These are phyloP conservation scores for Artibeus lituratus DNA, from an alignment of 2,797 vertebrate genomes.

Conservation along the genomic window DNA sequence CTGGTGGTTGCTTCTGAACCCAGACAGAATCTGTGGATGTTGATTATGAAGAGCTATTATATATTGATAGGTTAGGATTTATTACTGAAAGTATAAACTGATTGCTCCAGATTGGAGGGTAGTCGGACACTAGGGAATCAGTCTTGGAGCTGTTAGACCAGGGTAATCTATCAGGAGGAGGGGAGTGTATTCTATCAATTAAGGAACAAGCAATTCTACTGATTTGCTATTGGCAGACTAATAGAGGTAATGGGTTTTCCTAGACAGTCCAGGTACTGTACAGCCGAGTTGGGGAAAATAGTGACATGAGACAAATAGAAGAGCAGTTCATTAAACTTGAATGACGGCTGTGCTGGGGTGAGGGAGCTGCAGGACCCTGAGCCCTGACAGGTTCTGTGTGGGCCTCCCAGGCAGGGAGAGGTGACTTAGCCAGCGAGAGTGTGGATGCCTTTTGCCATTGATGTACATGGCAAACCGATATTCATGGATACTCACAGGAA, in stretches of 20 bases:
- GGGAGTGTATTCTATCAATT: constrained; percentile 85
- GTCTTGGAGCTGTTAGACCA: constrained; percentile 81
- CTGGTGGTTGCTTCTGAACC: constrained; percentile 71
- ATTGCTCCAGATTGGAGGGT: constrained; percentile 77
- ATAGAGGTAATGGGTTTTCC: constrained; percentile 87
- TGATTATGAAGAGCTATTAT: constrained; percentile 81
- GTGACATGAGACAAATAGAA: constrained; percentile 80
- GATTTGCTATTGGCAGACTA: constrained; percentile 86
- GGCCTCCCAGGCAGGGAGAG: constrained; percentile 40
- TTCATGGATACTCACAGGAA: neutral
- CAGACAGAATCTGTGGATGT: constrained; percentile 77
- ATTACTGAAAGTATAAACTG: constrained; percentile 80
- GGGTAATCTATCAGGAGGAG: constrained; percentile 85
- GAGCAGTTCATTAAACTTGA: constrained; percentile 81
- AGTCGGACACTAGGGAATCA: constrained; percentile 74
- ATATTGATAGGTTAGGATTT: constrained; percentile 85
- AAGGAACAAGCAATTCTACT: constrained; percentile 86
- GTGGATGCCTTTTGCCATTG: constrained; percentile 66
- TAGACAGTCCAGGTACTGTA: constrained; percentile 80
- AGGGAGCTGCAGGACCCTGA: constrained; percentile 59
- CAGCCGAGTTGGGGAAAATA: constrained; percentile 76
- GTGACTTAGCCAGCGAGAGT: constrained; percentile 60
- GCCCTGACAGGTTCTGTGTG: constrained; percentile 69
- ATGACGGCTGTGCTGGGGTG: constrained; percentile 63
- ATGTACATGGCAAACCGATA: constrained; percentile 2